Conservation (phyloP, 2,797 vertebrate species). For the Bradypus variegatus region DNA sequence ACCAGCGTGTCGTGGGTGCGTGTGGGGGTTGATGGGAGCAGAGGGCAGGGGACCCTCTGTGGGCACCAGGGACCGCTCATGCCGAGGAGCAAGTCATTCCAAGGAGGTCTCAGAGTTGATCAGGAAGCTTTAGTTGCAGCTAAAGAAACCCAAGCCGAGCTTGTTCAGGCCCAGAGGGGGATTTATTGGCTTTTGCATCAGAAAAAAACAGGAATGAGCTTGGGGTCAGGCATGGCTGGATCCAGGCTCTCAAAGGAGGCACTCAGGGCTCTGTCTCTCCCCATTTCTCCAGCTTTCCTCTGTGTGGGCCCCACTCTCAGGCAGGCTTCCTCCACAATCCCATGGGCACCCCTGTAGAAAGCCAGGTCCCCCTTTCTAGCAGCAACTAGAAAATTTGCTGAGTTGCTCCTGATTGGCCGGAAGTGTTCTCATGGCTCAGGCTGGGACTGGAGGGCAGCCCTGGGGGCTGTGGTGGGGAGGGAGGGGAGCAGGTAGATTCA, state of each 20-base stretch:
- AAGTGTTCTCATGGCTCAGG: neutral
- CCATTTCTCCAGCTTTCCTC: too few relatives aligned
- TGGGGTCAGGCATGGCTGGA: neutral
- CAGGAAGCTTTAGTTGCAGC: neutral
- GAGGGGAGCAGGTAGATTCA: neutral
- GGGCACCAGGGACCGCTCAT: neutral
- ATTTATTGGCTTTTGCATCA: neutral
- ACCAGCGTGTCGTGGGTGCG: rapidly evolving
- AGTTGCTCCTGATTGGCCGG: neutral
- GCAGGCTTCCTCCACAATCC: neutral
- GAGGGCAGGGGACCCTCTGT: neutral
- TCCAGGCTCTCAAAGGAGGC: neutral
- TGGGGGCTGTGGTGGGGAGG: neutral
- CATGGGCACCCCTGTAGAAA: rapidly evolving
- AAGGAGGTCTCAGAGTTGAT: neutral
- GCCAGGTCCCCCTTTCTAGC: neutral
- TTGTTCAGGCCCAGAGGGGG: neutral
- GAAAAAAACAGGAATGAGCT: neutral
- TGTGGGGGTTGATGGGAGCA: neutral
- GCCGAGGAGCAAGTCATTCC: neutral
- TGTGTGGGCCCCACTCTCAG: rapidly evolving
- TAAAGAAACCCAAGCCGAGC: neutral
- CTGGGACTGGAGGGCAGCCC: too few relatives aligned
- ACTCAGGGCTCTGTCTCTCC: neutral
- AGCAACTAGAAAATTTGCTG: neutral